Conservation (phyloP, 2,797 vertebrate genomes). For the Thripadectes ignobilis region DNA sequence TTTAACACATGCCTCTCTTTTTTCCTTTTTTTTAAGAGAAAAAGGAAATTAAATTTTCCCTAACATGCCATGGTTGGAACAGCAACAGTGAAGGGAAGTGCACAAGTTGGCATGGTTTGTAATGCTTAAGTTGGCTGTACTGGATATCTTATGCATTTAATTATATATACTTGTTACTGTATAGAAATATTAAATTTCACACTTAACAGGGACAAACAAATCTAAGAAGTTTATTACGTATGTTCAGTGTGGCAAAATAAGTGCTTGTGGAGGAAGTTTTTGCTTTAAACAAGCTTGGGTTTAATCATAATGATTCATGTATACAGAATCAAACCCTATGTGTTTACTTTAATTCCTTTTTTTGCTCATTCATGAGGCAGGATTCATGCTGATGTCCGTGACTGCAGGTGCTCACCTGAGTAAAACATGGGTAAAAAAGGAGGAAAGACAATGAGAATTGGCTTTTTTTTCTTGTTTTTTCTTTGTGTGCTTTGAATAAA, state of each 20-base stretch:
- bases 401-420: constrained; percentile 15
- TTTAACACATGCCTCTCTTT: neutral
- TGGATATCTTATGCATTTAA: constrained; percentile 1
- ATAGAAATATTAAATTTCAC: constrained; percentile 54
- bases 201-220: constrained; percentile 42
- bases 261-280: constrained; percentile 8
- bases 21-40: neutral
- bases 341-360: constrained; percentile 30
- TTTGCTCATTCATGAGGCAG: neutral
- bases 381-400: neutral
- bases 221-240: neutral
- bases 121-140: neutral
- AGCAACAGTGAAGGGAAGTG: neutral
- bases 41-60: constrained; percentile 26
- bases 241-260: constrained; percentile 21
- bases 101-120: neutral
- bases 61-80: neutral
- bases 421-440: neutral
- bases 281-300: constrained; percentile 35
- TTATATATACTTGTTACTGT: neutral
- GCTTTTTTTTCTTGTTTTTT: neutral
- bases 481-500: neutral
- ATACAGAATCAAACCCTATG: neutral
- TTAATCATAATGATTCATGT: neutral
- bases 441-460: neutral